Evolutionary conservation across 2,888 invertebrate species (phyloP).

Genomic region (Lypha dubia): DNA sequence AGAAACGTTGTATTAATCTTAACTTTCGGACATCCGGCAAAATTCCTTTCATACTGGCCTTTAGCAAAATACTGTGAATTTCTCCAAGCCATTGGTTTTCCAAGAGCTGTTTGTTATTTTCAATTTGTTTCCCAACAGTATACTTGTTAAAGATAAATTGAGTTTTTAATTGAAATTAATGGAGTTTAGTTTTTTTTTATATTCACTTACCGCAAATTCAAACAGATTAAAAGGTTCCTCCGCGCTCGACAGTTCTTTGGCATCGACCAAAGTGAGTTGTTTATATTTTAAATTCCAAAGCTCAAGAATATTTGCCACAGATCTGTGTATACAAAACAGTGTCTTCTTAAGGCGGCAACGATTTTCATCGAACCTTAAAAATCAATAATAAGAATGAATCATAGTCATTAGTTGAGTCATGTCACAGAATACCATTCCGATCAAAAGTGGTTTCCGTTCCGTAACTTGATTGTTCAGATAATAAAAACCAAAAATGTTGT

Average conservation of each 20-base stretch:
- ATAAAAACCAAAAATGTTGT: too few species aligned
- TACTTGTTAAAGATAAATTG: constrained; percentile 74
- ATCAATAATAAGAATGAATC: background rate
- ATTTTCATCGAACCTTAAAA: constrained; percentile 83
- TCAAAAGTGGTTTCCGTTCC: too few species aligned
- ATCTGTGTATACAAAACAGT: constrained; percentile 91
- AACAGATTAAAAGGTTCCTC: constrained; percentile 81
- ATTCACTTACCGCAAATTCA: constrained; percentile 79
- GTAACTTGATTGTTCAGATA: too few species aligned
- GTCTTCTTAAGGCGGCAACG: constrained; percentile 85
- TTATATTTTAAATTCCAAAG: constrained; percentile 92
- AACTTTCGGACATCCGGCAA: constrained; percentile 88
- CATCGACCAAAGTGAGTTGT: constrained; percentile 81
- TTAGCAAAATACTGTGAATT: constrained; percentile 81
- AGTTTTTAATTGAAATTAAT: constrained; percentile 24
- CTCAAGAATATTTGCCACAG: constrained; percentile 90
- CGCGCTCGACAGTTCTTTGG: constrained; percentile 80
- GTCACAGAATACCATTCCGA: too few species aligned
- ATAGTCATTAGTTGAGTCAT: too few species aligned
- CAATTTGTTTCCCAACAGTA: constrained; percentile 85
- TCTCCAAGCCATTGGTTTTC: constrained; percentile 84
- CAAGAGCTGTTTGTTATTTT: constrained; percentile 87
- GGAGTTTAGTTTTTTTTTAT: background rate
- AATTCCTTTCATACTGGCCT: constrained; percentile 88
- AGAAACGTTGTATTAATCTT: constrained; percentile 89